Evolutionary conservation across 2,797 vertebrate genomes (phyloP).

Genomic region (Syngnathus acus): DNA sequence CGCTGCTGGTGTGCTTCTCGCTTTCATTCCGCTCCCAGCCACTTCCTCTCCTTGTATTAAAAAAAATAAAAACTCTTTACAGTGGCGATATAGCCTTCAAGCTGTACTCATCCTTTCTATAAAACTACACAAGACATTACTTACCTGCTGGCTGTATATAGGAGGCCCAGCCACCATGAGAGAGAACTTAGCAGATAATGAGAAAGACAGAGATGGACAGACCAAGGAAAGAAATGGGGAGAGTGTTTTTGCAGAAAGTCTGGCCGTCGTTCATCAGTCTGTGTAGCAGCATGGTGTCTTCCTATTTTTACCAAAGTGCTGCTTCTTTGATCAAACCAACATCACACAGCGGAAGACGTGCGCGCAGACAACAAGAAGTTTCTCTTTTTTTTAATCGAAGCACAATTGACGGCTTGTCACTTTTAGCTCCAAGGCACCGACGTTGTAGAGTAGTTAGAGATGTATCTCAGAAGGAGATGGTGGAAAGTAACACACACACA

Average conservation of each 20-base stretch:
- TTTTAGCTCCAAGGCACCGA: conserved; percentile 55
- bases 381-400: conserved; percentile 42
- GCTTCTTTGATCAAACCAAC: conserved; percentile 67
- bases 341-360: conserved; percentile 60
- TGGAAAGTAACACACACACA: conserved; percentile 20
- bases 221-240: conserved; percentile 33
- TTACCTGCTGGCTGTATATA: conserved; percentile 20
- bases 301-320: conserved; percentile 65
- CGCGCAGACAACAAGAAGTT: conserved; percentile 41
- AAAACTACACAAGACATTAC: conserved; percentile 23
- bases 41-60: conserved; percentile 24
- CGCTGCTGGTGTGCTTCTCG: conserved; percentile 39
- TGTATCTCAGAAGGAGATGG: conserved; percentile 33
- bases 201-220: conserved; percentile 29
- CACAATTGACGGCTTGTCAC: conserved; percentile 71
- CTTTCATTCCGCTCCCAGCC: conserved; percentile 31
- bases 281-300: conserved; percentile 60
- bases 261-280: conserved; percentile 51
- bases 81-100: conserved; percentile 1
- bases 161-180: conserved; percentile 26
- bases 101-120: conserved; percentile 16
- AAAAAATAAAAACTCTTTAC: conserved; percentile 18
- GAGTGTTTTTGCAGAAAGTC: conserved; percentile 41
- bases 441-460: conserved; percentile 53
- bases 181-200: conserved; percentile 25